phyloP scores from a whole-genome alignment of 30 jellyfish, hydroid and myxozoan species.

The Turritopsis rubra region DNA sequence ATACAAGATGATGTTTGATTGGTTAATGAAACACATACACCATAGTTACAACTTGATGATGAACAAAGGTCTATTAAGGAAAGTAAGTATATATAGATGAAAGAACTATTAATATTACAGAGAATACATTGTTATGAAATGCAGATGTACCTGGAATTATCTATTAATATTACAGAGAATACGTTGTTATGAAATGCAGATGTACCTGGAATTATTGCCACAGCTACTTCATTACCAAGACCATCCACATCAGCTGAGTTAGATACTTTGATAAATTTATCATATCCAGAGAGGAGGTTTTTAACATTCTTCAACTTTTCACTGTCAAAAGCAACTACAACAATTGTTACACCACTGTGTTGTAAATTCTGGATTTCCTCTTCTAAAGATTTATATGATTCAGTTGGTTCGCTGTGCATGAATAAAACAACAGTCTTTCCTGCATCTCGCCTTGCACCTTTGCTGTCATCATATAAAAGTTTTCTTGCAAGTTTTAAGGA shows the following conservation, averaged over 20 bases:
- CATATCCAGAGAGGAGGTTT: not conserved
- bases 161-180: no score
- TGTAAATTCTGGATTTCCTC: conserved; percentile 1
- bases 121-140: no score
- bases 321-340: conserved; percentile 52
- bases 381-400: not conserved
- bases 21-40: not conserved
- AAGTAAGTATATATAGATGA: no score
- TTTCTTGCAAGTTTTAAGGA: not conserved
- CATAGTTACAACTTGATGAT: not conserved
- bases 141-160: not conserved
- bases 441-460: conserved; percentile 61
- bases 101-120: no score
- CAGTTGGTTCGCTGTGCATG: conserved; percentile 24
- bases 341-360: conserved; percentile 37
- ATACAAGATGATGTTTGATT: not conserved
- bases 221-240: not conserved
- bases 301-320: conserved; percentile 10
- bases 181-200: no score
- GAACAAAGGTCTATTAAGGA: not conserved
- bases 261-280: not conserved
- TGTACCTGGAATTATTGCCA: not conserved
- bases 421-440: conserved; percentile 51
- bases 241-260: not conserved
- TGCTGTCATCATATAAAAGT: not conserved